phyloP scores from a whole-genome alignment of 2,888 invertebrate species.

The Dolichomitus sp. region DNA sequence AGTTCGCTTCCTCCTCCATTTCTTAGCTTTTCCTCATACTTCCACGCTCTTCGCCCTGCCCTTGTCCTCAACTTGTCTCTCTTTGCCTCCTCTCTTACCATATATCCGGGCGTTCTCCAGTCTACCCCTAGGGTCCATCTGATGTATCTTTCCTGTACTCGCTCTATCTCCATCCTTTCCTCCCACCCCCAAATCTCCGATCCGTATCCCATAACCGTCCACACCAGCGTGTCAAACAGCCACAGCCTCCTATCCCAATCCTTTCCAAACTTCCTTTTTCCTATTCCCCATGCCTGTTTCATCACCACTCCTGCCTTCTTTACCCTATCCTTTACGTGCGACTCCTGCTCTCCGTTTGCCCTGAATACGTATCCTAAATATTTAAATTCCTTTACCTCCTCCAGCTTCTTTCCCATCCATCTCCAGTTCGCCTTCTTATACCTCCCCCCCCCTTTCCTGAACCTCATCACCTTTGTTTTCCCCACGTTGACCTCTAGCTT shows the following conservation, averaged over 20 bases:
- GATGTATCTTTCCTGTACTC: too few species aligned
- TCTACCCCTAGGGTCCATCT: too few species aligned
- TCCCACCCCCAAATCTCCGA: too few species aligned
- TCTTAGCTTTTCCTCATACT: too few species aligned
- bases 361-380: not conserved
- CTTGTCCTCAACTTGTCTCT: too few species aligned
- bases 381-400: not conserved
- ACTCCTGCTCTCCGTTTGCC: not conserved
- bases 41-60: too few species aligned
- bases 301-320: not conserved
- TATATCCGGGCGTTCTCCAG: too few species aligned
- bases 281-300: not conserved
- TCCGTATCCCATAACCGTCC: too few species aligned
- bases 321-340: not conserved
- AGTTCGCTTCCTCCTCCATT: too few species aligned
- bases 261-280: not conserved
- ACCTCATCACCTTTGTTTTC: slow-evolving; percentile 1
- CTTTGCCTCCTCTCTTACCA: too few species aligned
- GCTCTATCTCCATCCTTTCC: too few species aligned
- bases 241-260: not conserved
- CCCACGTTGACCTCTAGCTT: not conserved
- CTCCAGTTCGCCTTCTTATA: not conserved
- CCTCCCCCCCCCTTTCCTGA: not conserved
- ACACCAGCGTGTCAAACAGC: not conserved
- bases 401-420: not conserved